Base-by-base conservation (phyloP, 2,888 invertebrate species). In the Spatulosminthurus flaviceps region DNA sequence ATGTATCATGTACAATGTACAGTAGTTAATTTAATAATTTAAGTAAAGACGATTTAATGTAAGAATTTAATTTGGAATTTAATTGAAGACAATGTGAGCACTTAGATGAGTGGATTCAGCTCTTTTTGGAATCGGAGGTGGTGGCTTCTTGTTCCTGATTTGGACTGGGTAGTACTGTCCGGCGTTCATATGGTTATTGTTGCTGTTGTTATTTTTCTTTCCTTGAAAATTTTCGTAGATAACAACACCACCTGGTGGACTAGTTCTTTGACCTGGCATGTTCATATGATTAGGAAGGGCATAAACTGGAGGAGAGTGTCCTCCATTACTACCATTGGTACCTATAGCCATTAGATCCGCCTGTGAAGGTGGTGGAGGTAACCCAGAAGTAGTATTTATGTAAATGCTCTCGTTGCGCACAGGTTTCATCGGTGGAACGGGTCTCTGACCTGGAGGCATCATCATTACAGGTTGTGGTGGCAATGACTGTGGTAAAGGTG, bases 161-260 rank as follows among this genome's bases (percentile, higher is more conserved):
- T 83, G 82, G 24, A 84, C 83, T 41, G 81, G 78, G 22, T 41
- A 21, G 24, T 70, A 42, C 19, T 82, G 67, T 73, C 81, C 81
- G 42, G 80, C 80, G 13, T 76, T 70, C 34, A 73, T 69, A 29
- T 71, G 43, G 28, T 77, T 77, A n/a, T 41, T 21, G 7, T 78
- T 75, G 42, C 24, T 34, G 24, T n/a, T n/a, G n/a, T 28, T 28
- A n/a, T 42, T 71, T 19, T 84, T 84, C 41, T 82, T 76, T 11
- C 84, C 84, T 80, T 84, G 83, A 72, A 85, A 85, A 77, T 85
- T 85, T 80, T 85, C 84, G 75, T 85, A 85, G 75, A 85, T 85
- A 64, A 85, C 82, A 43, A 84, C 76, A 2, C 79, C 82, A 77
- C 21, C 69, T 64, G 70, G 71, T 60, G 75, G 43, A 77, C 72